These are phyloP conservation scores for Palaemon carinicauda DNA, from an alignment of 1,140 invertebrate species.

Conservation along the genomic window DNA sequence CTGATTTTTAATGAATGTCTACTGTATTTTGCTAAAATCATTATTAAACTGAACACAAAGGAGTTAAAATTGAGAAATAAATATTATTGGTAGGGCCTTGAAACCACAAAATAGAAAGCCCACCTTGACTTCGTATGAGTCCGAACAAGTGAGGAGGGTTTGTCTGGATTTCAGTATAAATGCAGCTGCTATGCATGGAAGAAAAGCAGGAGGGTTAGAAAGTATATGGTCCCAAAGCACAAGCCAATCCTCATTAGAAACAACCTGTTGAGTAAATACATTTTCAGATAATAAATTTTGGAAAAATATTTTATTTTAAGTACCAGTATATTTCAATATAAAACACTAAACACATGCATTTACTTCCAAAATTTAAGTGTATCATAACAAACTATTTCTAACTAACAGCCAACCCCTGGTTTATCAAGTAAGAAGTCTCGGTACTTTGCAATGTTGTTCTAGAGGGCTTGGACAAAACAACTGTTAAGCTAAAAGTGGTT, in stretches of 20 bases:
- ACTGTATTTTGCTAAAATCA: background rate
- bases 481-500: too few species aligned
- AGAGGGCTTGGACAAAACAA: too few species aligned
- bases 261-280: slow-evolving; percentile 63
- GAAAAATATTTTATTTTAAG: too few species aligned
- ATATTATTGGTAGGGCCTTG: background rate
- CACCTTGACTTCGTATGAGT: slow-evolving; percentile 72
- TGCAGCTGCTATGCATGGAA: slow-evolving; percentile 77
- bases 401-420: too few species aligned
- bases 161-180: slow-evolving; percentile 77
- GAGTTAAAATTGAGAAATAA: background rate
- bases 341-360: too few species aligned
- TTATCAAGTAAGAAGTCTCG: too few species aligned
- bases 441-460: too few species aligned
- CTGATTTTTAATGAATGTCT: too few species aligned
- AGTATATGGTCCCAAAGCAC: slow-evolving; percentile 85
- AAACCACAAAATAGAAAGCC: background rate
- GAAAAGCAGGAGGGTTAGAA: slow-evolving; percentile 77
- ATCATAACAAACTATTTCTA: too few species aligned
- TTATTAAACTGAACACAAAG: background rate
- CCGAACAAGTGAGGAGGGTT: slow-evolving; percentile 72
- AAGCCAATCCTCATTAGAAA: slow-evolving; percentile 80
- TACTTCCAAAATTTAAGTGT: too few species aligned
- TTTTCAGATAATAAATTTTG: background rate
- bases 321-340: too few species aligned